Conservation (phyloP, 2,797 vertebrate species). For the Dicrostonyx torquatus region DNA sequence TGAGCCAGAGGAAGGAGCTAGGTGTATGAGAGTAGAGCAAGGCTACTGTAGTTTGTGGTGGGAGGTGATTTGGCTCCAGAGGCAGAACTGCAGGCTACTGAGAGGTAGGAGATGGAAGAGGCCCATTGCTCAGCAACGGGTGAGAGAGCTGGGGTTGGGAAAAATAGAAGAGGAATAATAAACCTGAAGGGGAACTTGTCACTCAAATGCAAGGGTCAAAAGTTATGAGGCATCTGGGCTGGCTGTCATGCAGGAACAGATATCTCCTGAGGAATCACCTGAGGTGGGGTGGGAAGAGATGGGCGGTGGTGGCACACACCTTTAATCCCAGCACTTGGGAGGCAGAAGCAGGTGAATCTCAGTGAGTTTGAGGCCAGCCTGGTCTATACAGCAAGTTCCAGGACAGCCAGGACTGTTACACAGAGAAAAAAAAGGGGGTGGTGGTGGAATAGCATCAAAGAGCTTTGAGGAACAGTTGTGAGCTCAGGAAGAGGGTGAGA, state of each 20-base stretch:
- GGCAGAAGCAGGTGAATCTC: too few relatives aligned
- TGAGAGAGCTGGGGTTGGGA: background rate
- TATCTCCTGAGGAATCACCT: background rate
- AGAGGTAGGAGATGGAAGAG: background rate
- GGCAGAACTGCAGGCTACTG: background rate
- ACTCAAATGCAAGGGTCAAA: background rate
- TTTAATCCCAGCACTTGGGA: too few relatives aligned
- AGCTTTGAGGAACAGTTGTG: background rate
- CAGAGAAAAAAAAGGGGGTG: too few relatives aligned
- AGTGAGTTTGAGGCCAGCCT: too few relatives aligned
- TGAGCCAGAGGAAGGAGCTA: background rate
- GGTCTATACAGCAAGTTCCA: too few relatives aligned
- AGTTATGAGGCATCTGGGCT: background rate
- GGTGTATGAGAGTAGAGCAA: too few relatives aligned
- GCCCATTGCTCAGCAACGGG: background rate
- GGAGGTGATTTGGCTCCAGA: background rate
- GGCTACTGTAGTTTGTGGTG: background rate
- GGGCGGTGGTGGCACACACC: too few relatives aligned
- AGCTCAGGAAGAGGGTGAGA: background rate
- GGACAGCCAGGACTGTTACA: too few relatives aligned
- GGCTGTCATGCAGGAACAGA: constrained; percentile 22
- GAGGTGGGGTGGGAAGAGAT: background rate
- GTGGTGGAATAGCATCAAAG: background rate
- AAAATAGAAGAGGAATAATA: background rate
- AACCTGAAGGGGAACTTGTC: background rate